phyloP scores from a whole-genome alignment of 2,888 invertebrate species.

The Alentia gelatinosa region DNA sequence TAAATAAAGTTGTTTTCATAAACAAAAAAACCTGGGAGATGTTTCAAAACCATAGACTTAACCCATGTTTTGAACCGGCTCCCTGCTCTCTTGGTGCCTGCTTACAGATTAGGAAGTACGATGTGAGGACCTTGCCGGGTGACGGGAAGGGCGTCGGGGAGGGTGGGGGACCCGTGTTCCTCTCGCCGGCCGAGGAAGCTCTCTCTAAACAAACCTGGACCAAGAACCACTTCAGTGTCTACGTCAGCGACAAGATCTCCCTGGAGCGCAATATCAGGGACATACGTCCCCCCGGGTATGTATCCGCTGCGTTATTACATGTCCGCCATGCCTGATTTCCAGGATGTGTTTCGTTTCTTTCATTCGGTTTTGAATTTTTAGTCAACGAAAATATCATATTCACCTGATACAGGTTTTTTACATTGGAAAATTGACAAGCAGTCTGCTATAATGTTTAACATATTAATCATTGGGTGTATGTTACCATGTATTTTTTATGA shows the following conservation, averaged over 20 bases:
- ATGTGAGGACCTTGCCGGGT: background rate
- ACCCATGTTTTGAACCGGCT: background rate
- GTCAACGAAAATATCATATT: too few relatives aligned
- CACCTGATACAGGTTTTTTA: too few relatives aligned
- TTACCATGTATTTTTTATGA: too few relatives aligned
- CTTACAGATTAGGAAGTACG: background rate
- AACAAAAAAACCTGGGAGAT: too few relatives aligned
- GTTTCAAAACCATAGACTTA: background rate
- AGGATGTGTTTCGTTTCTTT: too few relatives aligned
- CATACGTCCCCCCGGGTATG: constrained; percentile 93
- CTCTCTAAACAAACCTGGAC: constrained; percentile 95
- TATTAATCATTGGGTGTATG: too few relatives aligned
- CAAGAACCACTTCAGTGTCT: constrained; percentile 98
- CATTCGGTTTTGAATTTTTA: too few relatives aligned
- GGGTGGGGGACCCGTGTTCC: constrained; percentile 44
- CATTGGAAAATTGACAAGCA: too few relatives aligned
- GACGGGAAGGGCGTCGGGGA: constrained; percentile 57
- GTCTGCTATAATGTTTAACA: too few relatives aligned
- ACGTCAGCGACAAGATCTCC: constrained; percentile 96
- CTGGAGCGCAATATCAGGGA: constrained; percentile 94
- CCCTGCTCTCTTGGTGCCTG: background rate
- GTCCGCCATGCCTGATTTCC: too few relatives aligned
- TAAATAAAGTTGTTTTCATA: too few relatives aligned
- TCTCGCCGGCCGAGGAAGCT: background rate
- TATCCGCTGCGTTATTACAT: constrained; percentile 49